Evolutionary conservation across 2,113 vertebrate species (phyloP), one percentile per base, ranked within the genome.

Genomic region (Osmerus mordax): DNA sequence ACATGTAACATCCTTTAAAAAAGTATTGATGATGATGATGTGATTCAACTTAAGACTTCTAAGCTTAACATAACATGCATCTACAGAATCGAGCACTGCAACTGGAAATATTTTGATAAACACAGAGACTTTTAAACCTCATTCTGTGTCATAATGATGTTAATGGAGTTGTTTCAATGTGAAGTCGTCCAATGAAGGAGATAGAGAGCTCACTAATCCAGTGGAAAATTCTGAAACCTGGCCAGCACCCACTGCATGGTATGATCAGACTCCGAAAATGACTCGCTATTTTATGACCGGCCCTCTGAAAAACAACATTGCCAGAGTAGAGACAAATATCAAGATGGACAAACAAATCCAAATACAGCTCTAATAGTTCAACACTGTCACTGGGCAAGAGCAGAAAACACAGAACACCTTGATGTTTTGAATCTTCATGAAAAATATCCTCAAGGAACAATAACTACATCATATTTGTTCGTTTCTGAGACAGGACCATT

Each of bases 201-300:
- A 47, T 47, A 47, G 9, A 47, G 9, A 47, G 41, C 41, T 47
- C 41, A 47, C 41, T 62, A 28, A 62, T 29, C 60, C 23, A 61
- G 59, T 21, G 65, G 72, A 73, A 72, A 73, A 72, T 75, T 76
- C 62, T 21, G 65, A 58, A 79, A 52, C 72, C 65, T 66, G 70
- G 52, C 56, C 56, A 41, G 25, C 21, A 65, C 52, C 64, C 16
- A 3, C n/a, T 12, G 41, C 41, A 7, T 47, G 3, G 56, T 67
- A 54, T 62, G 62, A 54, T 66, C 19, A 71, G 29, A 56, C 29
- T 66, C 71, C 61, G 32, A 64, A 72, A 72, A 78, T 60, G 55
- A 67, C 36, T 54, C 36, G 62, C 71, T 86, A 51, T 75, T 75
- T 62, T 76, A 51, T 56, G 58, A 60, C 58, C 19, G 6, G 23